Conservation (phyloP, 2,797 vertebrate species). For the Percopsis omiscomaycus region DNA sequence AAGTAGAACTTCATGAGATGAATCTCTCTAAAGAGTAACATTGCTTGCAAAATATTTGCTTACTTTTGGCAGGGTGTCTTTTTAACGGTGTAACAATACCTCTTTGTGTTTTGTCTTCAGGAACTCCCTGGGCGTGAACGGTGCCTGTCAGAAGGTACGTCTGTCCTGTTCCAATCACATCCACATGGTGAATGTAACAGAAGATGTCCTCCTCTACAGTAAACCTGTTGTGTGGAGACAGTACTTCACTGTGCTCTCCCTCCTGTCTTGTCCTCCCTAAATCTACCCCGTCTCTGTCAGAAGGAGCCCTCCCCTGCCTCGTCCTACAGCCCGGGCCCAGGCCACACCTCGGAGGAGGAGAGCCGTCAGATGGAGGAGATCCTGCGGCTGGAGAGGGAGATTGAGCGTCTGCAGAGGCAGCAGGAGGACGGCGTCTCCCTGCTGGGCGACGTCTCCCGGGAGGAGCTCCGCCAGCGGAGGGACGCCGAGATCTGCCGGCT, state of each 20-base stretch:
- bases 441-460: conserved; percentile 72
- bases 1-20: too few species aligned
- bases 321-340: conserved; percentile 55
- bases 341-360: conserved; percentile 83
- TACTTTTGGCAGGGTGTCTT: background rate
- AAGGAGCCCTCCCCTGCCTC: conserved; percentile 67
- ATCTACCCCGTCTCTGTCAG: conserved; percentile 44
- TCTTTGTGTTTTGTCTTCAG: conserved; percentile 40
- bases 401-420: conserved; percentile 88
- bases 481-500: conserved; percentile 88
- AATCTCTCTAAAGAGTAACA: too few species aligned
- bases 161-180: background rate
- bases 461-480: conserved; percentile 81
- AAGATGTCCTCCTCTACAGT: background rate
- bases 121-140: conserved; percentile 57
- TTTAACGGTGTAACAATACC: background rate
- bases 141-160: conserved; percentile 70
- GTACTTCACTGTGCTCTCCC: too few species aligned
- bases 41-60: background rate
- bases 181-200: background rate
- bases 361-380: conserved; percentile 93
- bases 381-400: conserved; percentile 87
- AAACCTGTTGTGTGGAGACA: too few species aligned
- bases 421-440: conserved; percentile 85
- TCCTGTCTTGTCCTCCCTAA: background rate